Evolutionary conservation across 2,888 invertebrate genomes (phyloP).

Genomic region (Chorisops tibialis): DNA sequence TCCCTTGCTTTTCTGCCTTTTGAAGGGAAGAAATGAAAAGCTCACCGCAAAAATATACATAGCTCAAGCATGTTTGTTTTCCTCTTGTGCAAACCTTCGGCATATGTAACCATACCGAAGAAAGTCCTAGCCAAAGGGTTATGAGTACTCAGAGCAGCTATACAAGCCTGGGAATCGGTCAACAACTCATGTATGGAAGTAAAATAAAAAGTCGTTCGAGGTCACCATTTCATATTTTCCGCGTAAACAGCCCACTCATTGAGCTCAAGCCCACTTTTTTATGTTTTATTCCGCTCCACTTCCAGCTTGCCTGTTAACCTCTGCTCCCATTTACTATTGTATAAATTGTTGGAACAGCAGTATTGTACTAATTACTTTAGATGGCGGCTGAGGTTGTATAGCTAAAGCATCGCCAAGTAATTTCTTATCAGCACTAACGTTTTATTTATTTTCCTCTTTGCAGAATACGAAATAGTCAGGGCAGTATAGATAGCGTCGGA

Average conservation of each 20-base stretch:
- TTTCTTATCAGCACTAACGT: neutral
- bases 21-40: no score
- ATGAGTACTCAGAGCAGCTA: no score
- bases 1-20: no score
- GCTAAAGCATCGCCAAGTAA: neutral
- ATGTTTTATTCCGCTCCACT: no score
- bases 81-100: no score
- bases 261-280: neutral
- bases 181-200: slow-evolving; percentile 4
- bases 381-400: neutral
- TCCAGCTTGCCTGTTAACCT: no score
- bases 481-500: slow-evolving; percentile 51
- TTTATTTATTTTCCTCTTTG: neutral
- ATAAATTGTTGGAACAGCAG: no score
- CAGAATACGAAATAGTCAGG: slow-evolving; percentile 52
- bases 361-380: neutral
- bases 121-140: no score
- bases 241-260: neutral
- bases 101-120: no score
- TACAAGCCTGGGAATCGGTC: slow-evolving; percentile 1
- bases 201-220: slow-evolving; percentile 28
- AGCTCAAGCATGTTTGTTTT: no score
- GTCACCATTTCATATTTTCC: slow-evolving; percentile 34
- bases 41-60: no score
- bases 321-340: no score